Evolutionary conservation across 2,888 invertebrate genomes (phyloP), one percentile per base, ranked within the genome.

Genomic region (Prosapia bicincta): DNA sequence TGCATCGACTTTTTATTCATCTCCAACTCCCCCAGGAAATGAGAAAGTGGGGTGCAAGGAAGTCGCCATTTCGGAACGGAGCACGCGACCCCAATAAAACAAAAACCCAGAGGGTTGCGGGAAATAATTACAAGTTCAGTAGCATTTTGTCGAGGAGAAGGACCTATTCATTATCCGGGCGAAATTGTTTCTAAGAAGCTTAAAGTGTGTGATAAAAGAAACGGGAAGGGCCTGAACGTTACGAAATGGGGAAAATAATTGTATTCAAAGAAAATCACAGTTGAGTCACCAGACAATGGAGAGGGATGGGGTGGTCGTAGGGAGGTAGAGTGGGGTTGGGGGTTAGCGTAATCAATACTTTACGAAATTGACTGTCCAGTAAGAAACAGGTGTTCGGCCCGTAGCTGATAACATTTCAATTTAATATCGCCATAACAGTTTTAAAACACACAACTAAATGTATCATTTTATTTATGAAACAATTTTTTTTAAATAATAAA

Each of bases 331-430:
- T 73, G 43, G 75, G 76, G 69, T 72, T 82, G 82, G 83, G 82
- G 81, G 81, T n/a, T 81, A 81, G 54, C n/a, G 20, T 20, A 84
- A 84, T 84, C 84, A 84, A 84, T 84, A 84, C 84, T 81, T 82
- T 81, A 84, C 84, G 83, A 84, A 84, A 84, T 84, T 83, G 83
- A 82, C 83, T 83, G 54, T 54, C 54, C 54, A 54, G 54, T 20
- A 3, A 54, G 54, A 54, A 54, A 54, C 54, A 54, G 54, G 54
- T 54, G 54, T 54, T 54, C 20, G n/a, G 54, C 20, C 54, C 20
- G 20, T 20, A 38, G 38, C 38, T 10, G 38, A 38, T 10, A 10
- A 15, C 38, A 13, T n/a, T n/a, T n/a, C n/a, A n/a, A n/a, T n/a
- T n/a, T n/a, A n/a, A n/a, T n/a, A n/a, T n/a, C n/a, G n/a, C n/a